These are phyloP conservation scores for Ochropleura leucogaster DNA, from an alignment of 2,888 invertebrate species.

Conservation along the genomic window DNA sequence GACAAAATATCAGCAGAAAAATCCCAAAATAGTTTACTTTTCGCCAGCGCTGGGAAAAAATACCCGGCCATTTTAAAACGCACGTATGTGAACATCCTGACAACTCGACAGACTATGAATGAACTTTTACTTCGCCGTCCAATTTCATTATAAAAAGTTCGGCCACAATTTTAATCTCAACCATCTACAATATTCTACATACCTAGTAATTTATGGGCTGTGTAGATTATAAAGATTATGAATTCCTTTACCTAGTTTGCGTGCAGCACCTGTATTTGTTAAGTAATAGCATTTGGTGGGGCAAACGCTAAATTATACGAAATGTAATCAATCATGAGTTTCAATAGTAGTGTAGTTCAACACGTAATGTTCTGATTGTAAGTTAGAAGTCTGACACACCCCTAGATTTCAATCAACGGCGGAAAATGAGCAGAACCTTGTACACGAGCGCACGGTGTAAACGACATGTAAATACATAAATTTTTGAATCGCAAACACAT, in stretches of 20 bases:
- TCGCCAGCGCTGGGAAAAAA: conserved; percentile 6
- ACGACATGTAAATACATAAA: too few relatives aligned
- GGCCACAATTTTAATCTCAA: conserved; percentile 39
- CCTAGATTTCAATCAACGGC: conserved; percentile 81
- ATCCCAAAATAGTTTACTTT: background rate
- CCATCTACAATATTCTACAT: conserved; percentile 11
- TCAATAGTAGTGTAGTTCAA: conserved; percentile 67
- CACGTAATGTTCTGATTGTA: conserved; percentile 62
- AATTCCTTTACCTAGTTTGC: conserved; percentile 37
- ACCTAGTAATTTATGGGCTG: conserved; percentile 30
- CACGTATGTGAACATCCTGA: conserved; percentile 23
- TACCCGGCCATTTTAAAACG: conserved; percentile 36
- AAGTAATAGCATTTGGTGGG: conserved; percentile 44
- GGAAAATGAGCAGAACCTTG: conserved; percentile 82
- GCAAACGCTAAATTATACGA: conserved; percentile 37
- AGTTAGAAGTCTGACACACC: conserved; percentile 68
- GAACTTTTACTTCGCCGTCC: conserved; percentile 50
- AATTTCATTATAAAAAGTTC: conserved; percentile 49
- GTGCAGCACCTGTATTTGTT: conserved; percentile 60
- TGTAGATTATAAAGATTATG: conserved; percentile 49
- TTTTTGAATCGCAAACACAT: too few relatives aligned
- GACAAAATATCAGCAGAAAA: background rate
- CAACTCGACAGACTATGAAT: conserved; percentile 28
- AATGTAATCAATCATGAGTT: conserved; percentile 68
- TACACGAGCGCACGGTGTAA: conserved; percentile 51